Evolutionary conservation across 2,888 invertebrate genomes (phyloP).

Genomic region (Halocaridina rubra): DNA sequence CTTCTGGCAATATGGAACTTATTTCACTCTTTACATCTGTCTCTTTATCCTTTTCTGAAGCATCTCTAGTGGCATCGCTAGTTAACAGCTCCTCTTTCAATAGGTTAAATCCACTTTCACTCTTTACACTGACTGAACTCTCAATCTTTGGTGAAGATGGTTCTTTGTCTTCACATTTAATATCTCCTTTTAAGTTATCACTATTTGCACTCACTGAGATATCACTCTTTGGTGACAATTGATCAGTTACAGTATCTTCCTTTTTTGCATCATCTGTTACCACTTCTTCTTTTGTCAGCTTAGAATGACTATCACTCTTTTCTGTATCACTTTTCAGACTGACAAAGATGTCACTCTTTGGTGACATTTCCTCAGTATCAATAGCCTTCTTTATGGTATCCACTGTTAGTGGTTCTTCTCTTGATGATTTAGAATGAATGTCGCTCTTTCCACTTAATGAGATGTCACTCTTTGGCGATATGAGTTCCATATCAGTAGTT

Average conservation of each 20-base stretch:
- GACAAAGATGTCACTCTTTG: not conserved
- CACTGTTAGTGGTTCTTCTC: not conserved
- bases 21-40: constrained; percentile 39
- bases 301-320: not conserved
- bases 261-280: not conserved
- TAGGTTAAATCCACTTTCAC: not conserved
- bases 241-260: not conserved
- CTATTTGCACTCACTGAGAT: constrained; percentile 23
- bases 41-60: not conserved
- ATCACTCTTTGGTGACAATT: not conserved
- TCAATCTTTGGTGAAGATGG: constrained; percentile 13
- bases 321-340: not conserved
- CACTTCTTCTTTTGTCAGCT: not conserved
- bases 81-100: not conserved
- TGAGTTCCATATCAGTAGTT: not conserved
- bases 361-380: not conserved
- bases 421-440: not conserved
- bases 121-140: constrained; percentile 27
- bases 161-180: not conserved
- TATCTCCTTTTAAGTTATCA: not conserved
- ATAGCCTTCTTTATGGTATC: not conserved
- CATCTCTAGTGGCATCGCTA: not conserved
- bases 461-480: not conserved
- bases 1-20: not conserved
- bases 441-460: not conserved